These are phyloP conservation scores for Seriola dumerili DNA, from an alignment of 2,113 vertebrate genomes.

Conservation along the genomic window DNA sequence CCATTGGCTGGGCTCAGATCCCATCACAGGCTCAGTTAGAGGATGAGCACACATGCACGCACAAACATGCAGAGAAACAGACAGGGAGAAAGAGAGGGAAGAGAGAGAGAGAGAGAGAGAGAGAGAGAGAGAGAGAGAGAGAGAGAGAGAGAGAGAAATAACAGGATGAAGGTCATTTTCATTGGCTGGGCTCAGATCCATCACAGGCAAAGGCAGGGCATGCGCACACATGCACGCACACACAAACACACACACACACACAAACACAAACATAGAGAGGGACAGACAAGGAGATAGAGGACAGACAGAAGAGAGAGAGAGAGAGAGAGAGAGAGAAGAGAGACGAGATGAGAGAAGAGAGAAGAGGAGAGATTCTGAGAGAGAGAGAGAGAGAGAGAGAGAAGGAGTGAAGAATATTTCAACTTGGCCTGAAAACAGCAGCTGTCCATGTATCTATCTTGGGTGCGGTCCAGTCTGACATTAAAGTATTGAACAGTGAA, in stretches of 20 bases:
- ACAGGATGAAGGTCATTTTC: conserved; percentile 55
- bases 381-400: conserved; percentile 1
- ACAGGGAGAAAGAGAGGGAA: background rate
- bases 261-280: conserved; percentile 17
- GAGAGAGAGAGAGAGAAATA: background rate
- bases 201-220: conserved; percentile 32
- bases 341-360: conserved; percentile 22
- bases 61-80: conserved; percentile 2
- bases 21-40: conserved; percentile 41
- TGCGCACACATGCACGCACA: conserved; percentile 7
- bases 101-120: background rate
- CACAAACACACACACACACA: conserved; percentile 8
- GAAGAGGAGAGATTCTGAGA: too few species aligned
- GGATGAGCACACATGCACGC: conserved; percentile 32
- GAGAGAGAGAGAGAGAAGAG: conserved; percentile 12
- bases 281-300: conserved; percentile 18
- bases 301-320: background rate
- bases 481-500: conserved; percentile 33
- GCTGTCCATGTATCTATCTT: conserved; percentile 33
- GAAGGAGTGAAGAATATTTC: conserved; percentile 9
- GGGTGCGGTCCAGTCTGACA: conserved; percentile 4
- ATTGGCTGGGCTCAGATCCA: conserved; percentile 51
- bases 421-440: conserved; percentile 42
- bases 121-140: background rate
- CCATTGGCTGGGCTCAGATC: conserved; percentile 62